Conservation (phyloP, 2,888 invertebrate species). For the Tinea pellionella region DNA sequence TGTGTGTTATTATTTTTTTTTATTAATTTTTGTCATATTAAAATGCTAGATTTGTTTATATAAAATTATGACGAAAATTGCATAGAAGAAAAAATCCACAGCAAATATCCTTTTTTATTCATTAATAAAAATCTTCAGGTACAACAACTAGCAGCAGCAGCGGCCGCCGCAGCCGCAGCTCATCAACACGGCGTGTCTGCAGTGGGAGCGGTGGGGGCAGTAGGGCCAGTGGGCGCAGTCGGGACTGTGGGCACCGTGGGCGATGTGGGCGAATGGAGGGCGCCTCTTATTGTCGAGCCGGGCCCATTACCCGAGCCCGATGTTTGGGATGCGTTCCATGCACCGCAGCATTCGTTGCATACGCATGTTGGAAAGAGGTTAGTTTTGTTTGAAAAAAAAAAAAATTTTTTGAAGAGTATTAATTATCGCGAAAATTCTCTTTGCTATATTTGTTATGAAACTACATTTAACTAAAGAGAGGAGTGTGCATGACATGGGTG, state of each 20-base stretch:
- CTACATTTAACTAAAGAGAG: no score
- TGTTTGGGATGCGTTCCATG: constrained; percentile 50
- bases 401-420: no score
- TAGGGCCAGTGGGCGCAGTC: constrained; percentile 67
- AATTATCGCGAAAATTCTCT: constrained; percentile 21
- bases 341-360: constrained; percentile 40
- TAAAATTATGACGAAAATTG: no score
- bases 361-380: constrained; percentile 9
- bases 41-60: no score
- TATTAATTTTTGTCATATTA: no score
- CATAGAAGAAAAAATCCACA: no score
- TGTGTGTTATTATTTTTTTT: no score
- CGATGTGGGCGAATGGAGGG: constrained; percentile 75
- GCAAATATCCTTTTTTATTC: no score
- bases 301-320: constrained; percentile 55
- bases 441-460: no score
- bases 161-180: constrained; percentile 82
- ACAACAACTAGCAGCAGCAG: constrained; percentile 82
- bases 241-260: constrained; percentile 76
- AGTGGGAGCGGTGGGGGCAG: constrained; percentile 21
- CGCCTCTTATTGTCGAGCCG: constrained; percentile 88
- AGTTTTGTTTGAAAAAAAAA: background rate
- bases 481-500: no score
- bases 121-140: no score
- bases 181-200: constrained; percentile 72